phyloP scores from a whole-genome alignment of 2,113 vertebrate species.

The Paramisgurnus dabryanus region DNA sequence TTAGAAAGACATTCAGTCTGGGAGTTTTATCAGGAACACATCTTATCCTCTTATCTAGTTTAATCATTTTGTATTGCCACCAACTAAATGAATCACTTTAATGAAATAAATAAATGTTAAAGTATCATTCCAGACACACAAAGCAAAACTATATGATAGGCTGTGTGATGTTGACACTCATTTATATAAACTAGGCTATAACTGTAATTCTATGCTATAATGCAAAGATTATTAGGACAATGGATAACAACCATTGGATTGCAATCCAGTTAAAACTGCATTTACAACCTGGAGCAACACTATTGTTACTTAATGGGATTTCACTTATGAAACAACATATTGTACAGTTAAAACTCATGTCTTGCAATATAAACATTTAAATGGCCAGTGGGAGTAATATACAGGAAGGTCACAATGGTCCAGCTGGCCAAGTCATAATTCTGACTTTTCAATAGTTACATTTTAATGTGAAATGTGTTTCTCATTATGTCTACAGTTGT shows the following conservation, averaged over 20 bases:
- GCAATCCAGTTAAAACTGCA: too few species aligned
- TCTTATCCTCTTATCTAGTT: constrained; percentile 28
- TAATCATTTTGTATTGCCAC: constrained; percentile 27
- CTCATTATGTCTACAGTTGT: not conserved
- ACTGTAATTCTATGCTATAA: not conserved
- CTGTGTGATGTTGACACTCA: too few species aligned
- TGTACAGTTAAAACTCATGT: not conserved
- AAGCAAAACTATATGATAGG: not conserved
- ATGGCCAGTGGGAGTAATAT: not conserved
- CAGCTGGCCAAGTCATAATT: not conserved
- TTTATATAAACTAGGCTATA: too few species aligned
- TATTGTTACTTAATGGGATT: not conserved
- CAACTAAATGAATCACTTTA: not conserved
- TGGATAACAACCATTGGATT: not conserved
- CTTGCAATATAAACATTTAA: not conserved
- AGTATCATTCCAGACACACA: not conserved
- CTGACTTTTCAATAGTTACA: not conserved
- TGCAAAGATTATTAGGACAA: not conserved
- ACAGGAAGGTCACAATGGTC: not conserved
- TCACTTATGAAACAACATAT: not conserved
- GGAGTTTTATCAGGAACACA: constrained; percentile 15
- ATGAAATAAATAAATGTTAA: constrained; percentile 23
- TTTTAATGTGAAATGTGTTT: not conserved
- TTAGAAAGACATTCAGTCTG: constrained; percentile 30
- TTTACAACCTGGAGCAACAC: not conserved